Evolutionary conservation across 2,888 invertebrate genomes (phyloP), one percentile per base, ranked within the genome.

Genomic region (Mechanitis mazaeus): DNA sequence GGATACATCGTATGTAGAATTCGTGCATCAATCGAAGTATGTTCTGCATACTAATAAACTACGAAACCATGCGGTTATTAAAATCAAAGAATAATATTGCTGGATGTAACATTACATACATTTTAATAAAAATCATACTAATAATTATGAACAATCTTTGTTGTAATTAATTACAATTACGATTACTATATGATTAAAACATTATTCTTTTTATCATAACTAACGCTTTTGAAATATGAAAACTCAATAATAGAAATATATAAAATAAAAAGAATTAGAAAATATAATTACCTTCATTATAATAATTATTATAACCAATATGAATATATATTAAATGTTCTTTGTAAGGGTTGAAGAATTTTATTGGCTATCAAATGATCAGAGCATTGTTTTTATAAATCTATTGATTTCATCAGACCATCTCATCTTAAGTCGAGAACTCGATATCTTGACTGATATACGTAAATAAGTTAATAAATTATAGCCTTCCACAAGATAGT

Each of bases 311-410:
- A 9, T 42, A 42, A 42, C 6, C 9, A 42, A 42, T 9, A 9
- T 7, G 42, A 50, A 50, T 47, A 20, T 6, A 47, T 47, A 20
- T 3, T 47, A 28, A 20, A 47, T 3, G 64, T 45, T 63, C 56
- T 33, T 42, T 56, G 63, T 61, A 38, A 58, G 61, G 62, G 67
- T 67, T 64, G 61, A 63, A 66, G 58, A 60, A 69, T 69, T 71
- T 69, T 60, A 59, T 61, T 69, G 70, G 71, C 75, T 69, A 79
- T 80, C 75, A 76, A 74, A 77, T 76, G 71, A 72, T 72, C 69
- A 66, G 68, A 68, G 75, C 77, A 86, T 87, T 87, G 87, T 87
- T 86, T 83, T 82, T 82, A 79, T 79, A 78, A 79, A 78, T 75
- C 85, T 83, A 87, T 86, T 84, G 82, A 83, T 83, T 80, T 58